Percentiles rank a stretch among this genome's conserved stretches.
Conservation (phyloP, 2,113 vertebrate species). For the Ursus arctos region DNA sequence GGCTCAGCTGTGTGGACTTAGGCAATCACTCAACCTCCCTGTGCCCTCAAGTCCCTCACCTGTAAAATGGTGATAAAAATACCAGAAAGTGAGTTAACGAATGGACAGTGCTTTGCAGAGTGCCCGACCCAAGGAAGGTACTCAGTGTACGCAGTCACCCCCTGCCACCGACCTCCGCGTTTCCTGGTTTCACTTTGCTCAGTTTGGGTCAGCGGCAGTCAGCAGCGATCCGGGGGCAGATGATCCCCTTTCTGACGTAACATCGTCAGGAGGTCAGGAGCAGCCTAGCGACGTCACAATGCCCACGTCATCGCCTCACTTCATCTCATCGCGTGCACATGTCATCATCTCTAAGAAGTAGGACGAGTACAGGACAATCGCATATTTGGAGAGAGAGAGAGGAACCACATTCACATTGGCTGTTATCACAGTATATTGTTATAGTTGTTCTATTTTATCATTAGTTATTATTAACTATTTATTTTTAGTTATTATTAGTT, state of each 20-base stretch:
- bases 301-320: not conserved
- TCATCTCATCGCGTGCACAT: not conserved
- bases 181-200: not conserved
- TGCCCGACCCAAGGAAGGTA: fast-evolving
- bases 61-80: not conserved
- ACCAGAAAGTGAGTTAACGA: not conserved
- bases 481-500: too few species aligned
- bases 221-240: not conserved
- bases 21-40: not conserved
- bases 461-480: not conserved
- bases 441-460: not conserved
- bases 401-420: too few species aligned
- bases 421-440: not conserved
- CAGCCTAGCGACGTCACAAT: not conserved
- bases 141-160: not conserved
- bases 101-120: not conserved
- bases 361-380: not conserved
- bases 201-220: not conserved
- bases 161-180: not conserved
- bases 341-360: not conserved
- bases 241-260: not conserved
- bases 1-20: not conserved
- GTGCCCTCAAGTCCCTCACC: not conserved
- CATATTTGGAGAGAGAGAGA: not conserved
- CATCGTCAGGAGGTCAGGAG: not conserved